phyloP scores from a whole-genome alignment of 1,140 invertebrate genomes.

The Aethina tumida region DNA sequence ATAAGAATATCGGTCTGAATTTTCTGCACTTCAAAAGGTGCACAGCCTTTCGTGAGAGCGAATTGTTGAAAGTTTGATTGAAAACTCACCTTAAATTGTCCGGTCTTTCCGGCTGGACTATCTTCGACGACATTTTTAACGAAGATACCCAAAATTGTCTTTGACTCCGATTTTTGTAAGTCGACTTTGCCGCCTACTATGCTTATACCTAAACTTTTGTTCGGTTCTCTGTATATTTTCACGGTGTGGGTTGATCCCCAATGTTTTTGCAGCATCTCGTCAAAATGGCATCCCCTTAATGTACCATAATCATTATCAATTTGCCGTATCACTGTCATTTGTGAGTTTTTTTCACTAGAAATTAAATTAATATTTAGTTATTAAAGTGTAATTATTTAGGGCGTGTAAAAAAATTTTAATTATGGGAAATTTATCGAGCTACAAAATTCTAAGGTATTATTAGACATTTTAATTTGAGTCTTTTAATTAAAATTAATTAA shows the following conservation, averaged over 20 bases:
- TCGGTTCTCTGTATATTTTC: constrained; percentile 57
- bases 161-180: constrained; percentile 35
- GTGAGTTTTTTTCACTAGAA: constrained; percentile 19
- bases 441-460: too few species aligned
- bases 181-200: constrained; percentile 90
- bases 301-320: constrained; percentile 17
- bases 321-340: constrained; percentile 29
- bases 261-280: constrained; percentile 52
- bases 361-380: too few species aligned
- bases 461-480: too few species aligned
- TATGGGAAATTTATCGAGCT: too few species aligned
- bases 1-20: too few species aligned
- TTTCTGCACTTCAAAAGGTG: too few species aligned
- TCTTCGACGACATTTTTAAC: constrained; percentile 93
- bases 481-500: too few species aligned
- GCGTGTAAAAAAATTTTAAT: too few species aligned
- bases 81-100: constrained; percentile 65
- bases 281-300: constrained; percentile 12
- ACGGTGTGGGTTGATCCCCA: constrained; percentile 81
- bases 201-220: constrained; percentile 80
- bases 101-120: constrained; percentile 87
- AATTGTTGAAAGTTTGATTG: background rate
- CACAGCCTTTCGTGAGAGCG: constrained; percentile 2
- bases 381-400: too few species aligned
- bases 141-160: constrained; percentile 81